Evolutionary conservation across 1,140 invertebrate genomes (phyloP).

Genomic region (Saccostrea echinata): DNA sequence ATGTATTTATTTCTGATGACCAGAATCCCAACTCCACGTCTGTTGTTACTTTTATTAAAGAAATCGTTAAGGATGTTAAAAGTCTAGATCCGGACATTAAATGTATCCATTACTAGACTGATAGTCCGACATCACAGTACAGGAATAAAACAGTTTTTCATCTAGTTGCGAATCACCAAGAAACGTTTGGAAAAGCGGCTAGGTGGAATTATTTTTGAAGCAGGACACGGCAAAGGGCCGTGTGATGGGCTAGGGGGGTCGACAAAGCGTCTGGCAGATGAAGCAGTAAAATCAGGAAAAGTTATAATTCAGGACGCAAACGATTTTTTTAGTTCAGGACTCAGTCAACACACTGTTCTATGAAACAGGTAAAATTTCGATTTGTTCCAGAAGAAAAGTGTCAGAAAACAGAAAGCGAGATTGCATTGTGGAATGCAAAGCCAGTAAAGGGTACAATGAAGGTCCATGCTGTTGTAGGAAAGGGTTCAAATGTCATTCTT

Average conservation of each 20-base stretch:
- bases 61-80: no score
- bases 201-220: no score
- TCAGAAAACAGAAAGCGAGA: constrained; percentile 41
- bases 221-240: no score
- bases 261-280: no score
- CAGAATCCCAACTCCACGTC: constrained; percentile 46
- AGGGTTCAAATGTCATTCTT: constrained; percentile 42
- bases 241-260: no score
- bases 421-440: neutral
- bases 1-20: constrained; percentile 59
- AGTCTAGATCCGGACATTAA: no score
- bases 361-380: constrained; percentile 41
- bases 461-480: constrained; percentile 56
- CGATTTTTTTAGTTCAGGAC: constrained; percentile 13
- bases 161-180: no score
- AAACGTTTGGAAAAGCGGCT: neutral
- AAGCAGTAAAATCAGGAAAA: no score
- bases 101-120: no score
- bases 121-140: no score
- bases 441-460: constrained; percentile 56
- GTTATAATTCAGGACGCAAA: neutral
- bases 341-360: constrained; percentile 40
- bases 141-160: no score
- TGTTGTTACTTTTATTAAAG: neutral
- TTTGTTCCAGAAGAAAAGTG: constrained; percentile 38